Conservation (phyloP, 2,113 vertebrate species). For the Melierax canorus region DNA sequence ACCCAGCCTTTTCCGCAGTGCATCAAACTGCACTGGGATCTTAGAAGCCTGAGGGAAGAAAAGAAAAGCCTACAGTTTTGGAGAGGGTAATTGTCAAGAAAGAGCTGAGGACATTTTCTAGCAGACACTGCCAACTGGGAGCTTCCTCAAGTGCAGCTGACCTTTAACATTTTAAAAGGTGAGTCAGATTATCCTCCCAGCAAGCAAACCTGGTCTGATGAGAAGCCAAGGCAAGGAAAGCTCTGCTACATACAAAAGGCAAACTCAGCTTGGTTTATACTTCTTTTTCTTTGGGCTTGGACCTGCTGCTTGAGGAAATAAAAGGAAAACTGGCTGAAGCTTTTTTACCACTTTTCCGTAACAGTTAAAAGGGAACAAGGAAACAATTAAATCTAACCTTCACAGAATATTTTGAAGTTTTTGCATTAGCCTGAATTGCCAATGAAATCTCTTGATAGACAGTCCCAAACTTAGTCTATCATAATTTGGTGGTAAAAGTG, state of each 20-base stretch:
- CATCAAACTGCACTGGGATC: not conserved
- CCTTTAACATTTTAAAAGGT: conserved; percentile 17
- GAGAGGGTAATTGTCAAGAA: not conserved
- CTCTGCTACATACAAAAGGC: not conserved
- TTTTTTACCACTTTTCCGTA: not conserved
- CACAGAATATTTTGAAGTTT: not conserved
- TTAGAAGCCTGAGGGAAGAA: not conserved
- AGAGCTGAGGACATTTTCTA: not conserved
- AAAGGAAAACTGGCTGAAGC: not conserved
- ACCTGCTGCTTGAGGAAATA: not conserved
- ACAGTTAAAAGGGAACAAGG: not conserved
- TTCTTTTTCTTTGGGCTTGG: not conserved
- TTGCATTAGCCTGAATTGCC: not conserved
- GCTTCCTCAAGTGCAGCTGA: not conserved
- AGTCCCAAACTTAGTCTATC: not conserved
- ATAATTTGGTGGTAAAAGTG: not conserved
- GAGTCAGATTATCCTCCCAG: conserved; percentile 4
- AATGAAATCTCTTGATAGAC: not conserved
- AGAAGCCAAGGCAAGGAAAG: not conserved
- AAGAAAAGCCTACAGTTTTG: not conserved
- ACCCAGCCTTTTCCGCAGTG: not conserved
- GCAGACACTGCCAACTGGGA: not conserved
- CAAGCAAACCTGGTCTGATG: not conserved
- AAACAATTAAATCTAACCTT: not conserved
- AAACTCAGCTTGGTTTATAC: not conserved